Evolutionary conservation across 2,888 invertebrate species (phyloP).

Genomic region (Lucinisca nassula): DNA sequence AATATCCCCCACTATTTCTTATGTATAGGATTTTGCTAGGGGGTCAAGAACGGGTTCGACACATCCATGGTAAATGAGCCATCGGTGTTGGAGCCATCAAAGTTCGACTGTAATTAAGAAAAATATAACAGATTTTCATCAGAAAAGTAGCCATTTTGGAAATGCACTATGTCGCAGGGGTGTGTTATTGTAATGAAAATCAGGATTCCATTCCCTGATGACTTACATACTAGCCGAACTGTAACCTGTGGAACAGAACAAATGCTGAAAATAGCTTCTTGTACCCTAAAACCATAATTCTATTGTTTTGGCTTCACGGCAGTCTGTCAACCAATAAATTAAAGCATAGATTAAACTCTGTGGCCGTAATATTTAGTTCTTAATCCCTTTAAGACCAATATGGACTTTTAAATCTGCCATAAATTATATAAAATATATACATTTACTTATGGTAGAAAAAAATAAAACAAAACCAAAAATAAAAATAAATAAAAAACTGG

Average conservation of each 20-base stretch:
- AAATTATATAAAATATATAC: background rate
- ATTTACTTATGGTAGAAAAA: background rate
- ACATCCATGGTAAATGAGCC: too few species aligned
- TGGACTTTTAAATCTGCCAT: background rate
- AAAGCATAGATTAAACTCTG: background rate
- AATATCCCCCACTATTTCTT: too few species aligned
- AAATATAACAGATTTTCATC: background rate
- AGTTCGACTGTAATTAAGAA: background rate
- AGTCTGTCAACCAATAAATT: background rate
- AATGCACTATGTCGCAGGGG: too few species aligned
- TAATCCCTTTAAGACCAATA: background rate
- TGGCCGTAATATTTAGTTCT: background rate
- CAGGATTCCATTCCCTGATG: background rate
- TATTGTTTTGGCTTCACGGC: background rate
- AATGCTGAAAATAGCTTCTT: background rate
- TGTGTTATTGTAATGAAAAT: too few species aligned
- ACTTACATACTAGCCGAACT: background rate
- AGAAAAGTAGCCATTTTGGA: too few species aligned
- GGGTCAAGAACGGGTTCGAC: too few species aligned
- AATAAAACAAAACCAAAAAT: too few species aligned
- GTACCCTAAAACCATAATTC: background rate
- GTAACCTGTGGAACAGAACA: background rate
- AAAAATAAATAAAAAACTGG: too few species aligned
- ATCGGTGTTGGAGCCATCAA: background rate
- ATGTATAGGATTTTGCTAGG: too few species aligned